These are phyloP conservation scores for Thereva unica DNA, from an alignment of 2,888 invertebrate species.

Conservation along the genomic window DNA sequence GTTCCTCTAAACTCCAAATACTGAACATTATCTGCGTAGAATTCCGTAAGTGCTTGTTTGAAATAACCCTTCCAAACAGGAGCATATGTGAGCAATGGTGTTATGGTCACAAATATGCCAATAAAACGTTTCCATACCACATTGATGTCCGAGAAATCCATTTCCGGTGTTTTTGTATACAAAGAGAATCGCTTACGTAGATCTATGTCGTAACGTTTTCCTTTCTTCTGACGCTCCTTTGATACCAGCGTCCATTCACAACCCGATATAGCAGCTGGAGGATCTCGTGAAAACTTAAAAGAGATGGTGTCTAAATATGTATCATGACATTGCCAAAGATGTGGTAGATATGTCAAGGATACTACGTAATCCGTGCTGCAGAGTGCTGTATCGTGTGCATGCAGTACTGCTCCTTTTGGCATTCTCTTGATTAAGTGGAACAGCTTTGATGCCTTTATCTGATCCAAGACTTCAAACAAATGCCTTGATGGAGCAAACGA, in stretches of 20 bases:
- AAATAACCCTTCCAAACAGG: constrained; percentile 70
- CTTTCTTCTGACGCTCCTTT: constrained; percentile 55
- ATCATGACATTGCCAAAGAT: constrained; percentile 61
- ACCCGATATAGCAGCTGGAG: constrained; percentile 30
- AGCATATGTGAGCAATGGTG: constrained; percentile 64
- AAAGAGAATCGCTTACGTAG: constrained; percentile 64
- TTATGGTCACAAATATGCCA: constrained; percentile 62
- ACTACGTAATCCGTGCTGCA: constrained; percentile 66
- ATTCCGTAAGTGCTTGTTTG: constrained; percentile 65
- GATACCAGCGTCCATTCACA: constrained; percentile 61
- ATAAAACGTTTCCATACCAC: constrained; percentile 66
- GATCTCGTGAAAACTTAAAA: constrained; percentile 53
- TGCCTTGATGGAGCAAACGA: constrained; percentile 62
- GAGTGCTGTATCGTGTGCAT: constrained; percentile 70
- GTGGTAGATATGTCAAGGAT: constrained; percentile 65
- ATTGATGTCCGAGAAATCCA: constrained; percentile 61
- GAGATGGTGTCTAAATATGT: constrained; percentile 46
- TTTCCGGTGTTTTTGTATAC: constrained; percentile 59
- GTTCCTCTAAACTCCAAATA: constrained; percentile 72
- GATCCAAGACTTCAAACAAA: constrained; percentile 65
- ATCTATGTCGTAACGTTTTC: constrained; percentile 60
- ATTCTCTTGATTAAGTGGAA: constrained; percentile 68
- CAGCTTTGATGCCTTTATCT: constrained; percentile 66
- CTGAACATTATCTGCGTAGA: constrained; percentile 69
- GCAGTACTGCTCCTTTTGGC: constrained; percentile 77